Conservation (phyloP, 2,797 vertebrate species). For the Catharus ustulatus region DNA sequence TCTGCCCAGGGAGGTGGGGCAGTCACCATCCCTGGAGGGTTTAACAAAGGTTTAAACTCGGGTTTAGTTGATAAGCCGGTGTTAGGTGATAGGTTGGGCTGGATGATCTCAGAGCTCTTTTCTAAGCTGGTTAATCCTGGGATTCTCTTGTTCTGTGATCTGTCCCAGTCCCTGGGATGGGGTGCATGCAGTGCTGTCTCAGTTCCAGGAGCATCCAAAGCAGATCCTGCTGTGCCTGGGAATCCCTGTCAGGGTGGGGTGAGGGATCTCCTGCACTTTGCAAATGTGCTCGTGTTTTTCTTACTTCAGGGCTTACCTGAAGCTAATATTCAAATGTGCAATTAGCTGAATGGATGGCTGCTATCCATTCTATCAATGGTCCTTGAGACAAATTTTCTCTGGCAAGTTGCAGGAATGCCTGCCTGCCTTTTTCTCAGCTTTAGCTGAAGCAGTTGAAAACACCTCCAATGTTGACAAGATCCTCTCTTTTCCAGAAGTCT, state of each 20-base stretch:
- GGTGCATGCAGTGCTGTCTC: fast-evolving
- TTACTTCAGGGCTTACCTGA: neutral
- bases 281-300: neutral
- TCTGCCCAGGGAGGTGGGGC: neutral
- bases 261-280: neutral
- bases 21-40: neutral
- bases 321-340: neutral
- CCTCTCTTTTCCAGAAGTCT: neutral
- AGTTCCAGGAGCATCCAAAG: fast-evolving
- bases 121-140: neutral
- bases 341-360: neutral
- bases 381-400: neutral
- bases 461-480: neutral
- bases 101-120: neutral
- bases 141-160: fast-evolving
- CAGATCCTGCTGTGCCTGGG: neutral
- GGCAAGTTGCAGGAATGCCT: neutral
- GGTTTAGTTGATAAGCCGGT: fast-evolving
- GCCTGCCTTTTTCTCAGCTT: neutral
- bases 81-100: neutral
- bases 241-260: neutral
- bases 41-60: neutral
- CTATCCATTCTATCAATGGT: neutral
- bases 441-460: neutral
- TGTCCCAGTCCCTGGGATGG: neutral